These are phyloP conservation scores for Oreochromis mossambicus DNA, from an alignment of 2,797 vertebrate species.

Conservation along the genomic window DNA sequence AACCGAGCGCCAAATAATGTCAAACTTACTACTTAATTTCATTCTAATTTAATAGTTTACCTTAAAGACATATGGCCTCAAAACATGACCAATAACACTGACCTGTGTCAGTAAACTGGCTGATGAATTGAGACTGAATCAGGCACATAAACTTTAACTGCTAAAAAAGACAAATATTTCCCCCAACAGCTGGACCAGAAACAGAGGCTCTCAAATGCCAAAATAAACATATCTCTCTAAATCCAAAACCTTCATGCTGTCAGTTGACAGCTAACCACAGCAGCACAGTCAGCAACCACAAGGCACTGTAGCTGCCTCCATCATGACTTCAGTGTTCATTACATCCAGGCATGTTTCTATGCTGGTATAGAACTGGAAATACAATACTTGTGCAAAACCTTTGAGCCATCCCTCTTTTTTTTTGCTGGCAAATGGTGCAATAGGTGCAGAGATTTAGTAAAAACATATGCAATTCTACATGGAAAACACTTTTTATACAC, in stretches of 20 bases:
- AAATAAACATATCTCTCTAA: neutral
- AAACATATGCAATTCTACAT: neutral
- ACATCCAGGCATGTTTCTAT: neutral
- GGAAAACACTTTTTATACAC: neutral
- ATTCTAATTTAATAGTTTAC: neutral
- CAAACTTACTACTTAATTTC: neutral
- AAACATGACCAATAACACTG: neutral
- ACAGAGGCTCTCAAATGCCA: neutral
- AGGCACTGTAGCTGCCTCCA: neutral
- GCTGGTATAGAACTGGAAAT: neutral
- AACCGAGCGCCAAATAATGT: neutral
- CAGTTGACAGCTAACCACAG: neutral
- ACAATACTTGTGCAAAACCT: neutral
- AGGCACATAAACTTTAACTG: rapidly evolving
- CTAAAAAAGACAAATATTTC: neutral
- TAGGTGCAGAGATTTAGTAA: neutral
- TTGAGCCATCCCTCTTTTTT: neutral
- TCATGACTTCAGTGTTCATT: neutral
- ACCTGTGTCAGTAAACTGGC: neutral
- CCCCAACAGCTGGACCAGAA: neutral
- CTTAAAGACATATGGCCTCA: neutral
- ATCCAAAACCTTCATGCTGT: neutral
- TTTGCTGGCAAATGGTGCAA: neutral
- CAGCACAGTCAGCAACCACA: neutral
- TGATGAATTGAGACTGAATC: neutral